Base-by-base conservation (phyloP, 1,140 invertebrate genomes). In the Zaprionus davidi region DNA sequence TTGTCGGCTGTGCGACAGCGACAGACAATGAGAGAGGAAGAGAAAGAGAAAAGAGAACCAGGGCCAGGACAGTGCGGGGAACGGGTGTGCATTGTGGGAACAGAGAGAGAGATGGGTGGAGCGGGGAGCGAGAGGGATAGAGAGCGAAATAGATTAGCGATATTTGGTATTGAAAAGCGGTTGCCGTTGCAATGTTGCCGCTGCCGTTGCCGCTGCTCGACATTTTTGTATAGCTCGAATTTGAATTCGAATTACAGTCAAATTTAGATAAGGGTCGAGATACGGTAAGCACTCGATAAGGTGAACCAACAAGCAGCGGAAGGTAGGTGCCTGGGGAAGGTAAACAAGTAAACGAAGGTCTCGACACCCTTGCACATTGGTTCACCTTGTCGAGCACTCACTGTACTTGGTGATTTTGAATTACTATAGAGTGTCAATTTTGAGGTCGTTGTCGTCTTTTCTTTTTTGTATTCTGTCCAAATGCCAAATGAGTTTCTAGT, bases 1-100 rank as follows among this genome's bases (percentile, higher is more conserved):
- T 92, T 92, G 58, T 92, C 91, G 0, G 87, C 91, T 92, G 58
- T 31, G 79, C 24, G 36, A 55, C 1, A 55, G 79, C 24, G 36
- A 55, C 1, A 55, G 24, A 26, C 24, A 57, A 15, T 20, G 12
- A 56, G 0, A 28, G 6, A 11, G 71, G 22, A 15, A 9, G 17
- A 49, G 26, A 44, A 41, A 4, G 17, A 26, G 17, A 12, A 22
- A 41, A 22, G 55, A 4, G 17, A 26, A 26, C 12, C 11, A 41
- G n/a, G 5, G 36, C 2, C n/a, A 51, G 20, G 46, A 17, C 24
- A 24, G 53, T 31, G 53, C 20, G 22, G 22, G 15, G 53, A 28
- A 15, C 6, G 13, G 26, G 38, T 38, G 36, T 15, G 36, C 13
- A 15, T 38, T 17, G 26, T 22, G 11, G 20, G 3, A 20, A 7